Base-by-base conservation (phyloP, 1,140 invertebrate genomes). In the Theocolax elegans region DNA sequence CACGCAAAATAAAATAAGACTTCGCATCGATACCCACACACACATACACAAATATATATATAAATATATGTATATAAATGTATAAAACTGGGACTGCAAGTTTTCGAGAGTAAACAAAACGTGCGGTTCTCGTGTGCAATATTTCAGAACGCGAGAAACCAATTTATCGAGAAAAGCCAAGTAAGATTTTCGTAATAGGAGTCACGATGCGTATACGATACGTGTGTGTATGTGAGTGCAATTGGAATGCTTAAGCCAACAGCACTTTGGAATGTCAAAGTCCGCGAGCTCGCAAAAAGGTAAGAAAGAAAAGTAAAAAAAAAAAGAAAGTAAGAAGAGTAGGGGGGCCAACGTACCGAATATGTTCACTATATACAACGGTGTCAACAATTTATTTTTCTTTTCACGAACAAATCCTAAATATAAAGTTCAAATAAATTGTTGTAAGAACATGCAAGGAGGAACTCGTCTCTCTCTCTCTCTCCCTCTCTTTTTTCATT, bases 181-280 rank as follows among this genome's bases (percentile, higher is more conserved):
- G 35, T 65, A 75, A 75, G 72, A 75, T 75, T 75, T 74, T 75
- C 74, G 74, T 73, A 75, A 75, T 72, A 67, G 72, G 60, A 72
- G 59, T 27, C n/a, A n/a, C n/a, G n/a, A n/a, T n/a, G n/a, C n/a
- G n/a, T n/a, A n/a, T n/a, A n/a, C n/a, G n/a, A n/a, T n/a, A n/a
- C n/a, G n/a, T n/a, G 58, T 54, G 53, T 44, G 56, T 19, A 40
- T 9, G 21, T 51, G 38, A 21, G 48, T 59, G 44, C 53, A 40
- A 59, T 72, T 46, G 60, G 74, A 72, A 63, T 75, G 72, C 67
- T 66, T 67, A 71, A 67, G 69, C 9, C 17, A 42, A 59, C 12
- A 4, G 21, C 17, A 23, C 17, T 2, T 21, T 19, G 60, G 60
- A 63, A 63, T 63, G 58, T 35, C 58, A 13, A 40, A 40, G 38